Evolutionary conservation across 2,888 invertebrate species (phyloP).

Genomic region (Drosophila aldrichi): DNA sequence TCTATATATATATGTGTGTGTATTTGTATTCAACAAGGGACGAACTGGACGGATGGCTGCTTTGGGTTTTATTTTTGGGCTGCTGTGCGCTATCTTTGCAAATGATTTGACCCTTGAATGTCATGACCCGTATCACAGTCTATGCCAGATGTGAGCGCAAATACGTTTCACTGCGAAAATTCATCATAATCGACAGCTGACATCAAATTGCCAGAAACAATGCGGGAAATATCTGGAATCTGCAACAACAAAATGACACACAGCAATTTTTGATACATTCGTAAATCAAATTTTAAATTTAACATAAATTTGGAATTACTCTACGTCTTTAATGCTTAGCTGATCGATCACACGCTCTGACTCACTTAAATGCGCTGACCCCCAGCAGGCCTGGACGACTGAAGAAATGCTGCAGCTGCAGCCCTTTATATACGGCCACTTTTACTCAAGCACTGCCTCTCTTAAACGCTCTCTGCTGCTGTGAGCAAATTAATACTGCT

Average conservation of each 20-base stretch:
- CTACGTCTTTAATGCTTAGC: too few species aligned
- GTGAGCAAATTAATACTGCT: too few species aligned
- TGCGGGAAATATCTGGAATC: background rate
- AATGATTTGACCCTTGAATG: slow-evolving; percentile 68
- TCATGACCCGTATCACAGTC: slow-evolving; percentile 40
- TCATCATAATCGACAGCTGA: slow-evolving; percentile 7
- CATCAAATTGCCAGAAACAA: background rate
- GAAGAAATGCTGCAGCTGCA: too few species aligned
- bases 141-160: background rate
- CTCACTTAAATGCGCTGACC: too few species aligned
- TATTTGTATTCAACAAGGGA: slow-evolving; percentile 4
- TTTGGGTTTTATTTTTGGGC: slow-evolving; percentile 36
- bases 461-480: too few species aligned
- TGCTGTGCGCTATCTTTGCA: slow-evolving; percentile 30
- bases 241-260: too few species aligned
- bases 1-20: background rate
- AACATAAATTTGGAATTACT: background rate
- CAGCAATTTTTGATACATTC: background rate
- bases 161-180: slow-evolving; percentile 15
- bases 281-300: too few species aligned
- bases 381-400: too few species aligned
- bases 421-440: too few species aligned
- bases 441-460: too few species aligned
- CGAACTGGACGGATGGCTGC: slow-evolving; percentile 5
- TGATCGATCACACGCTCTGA: too few species aligned